Evolutionary conservation across 1,140 invertebrate genomes (phyloP).

Genomic region (Trichoplusia ni): DNA sequence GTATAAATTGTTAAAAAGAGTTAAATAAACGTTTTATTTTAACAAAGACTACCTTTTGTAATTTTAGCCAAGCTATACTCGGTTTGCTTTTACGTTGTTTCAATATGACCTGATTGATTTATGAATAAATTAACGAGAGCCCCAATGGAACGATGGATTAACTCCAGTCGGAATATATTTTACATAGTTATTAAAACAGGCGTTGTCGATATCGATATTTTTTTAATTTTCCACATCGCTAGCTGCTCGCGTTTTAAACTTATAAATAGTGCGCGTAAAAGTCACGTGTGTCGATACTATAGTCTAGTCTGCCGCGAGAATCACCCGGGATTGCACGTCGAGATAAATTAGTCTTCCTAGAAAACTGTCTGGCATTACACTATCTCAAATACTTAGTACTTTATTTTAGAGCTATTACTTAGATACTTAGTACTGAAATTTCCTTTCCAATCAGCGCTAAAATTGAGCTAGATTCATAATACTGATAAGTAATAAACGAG

Average conservation of each 20-base stretch:
- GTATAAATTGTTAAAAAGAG: no score
- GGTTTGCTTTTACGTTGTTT: no score
- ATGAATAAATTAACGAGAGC: background rate
- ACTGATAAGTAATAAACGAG: no score
- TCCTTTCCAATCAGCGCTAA: background rate
- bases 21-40: no score
- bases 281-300: conserved; percentile 49
- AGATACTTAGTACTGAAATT: background rate
- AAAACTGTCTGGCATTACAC: conserved; percentile 11
- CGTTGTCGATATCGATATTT: conserved; percentile 39
- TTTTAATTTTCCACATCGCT: conserved; percentile 45
- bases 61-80: no score
- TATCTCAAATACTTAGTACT: background rate
- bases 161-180: background rate
- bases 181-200: background rate
- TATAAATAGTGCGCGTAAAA: conserved; percentile 62
- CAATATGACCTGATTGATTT: no score
- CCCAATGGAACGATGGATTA: background rate
- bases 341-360: conserved; percentile 3
- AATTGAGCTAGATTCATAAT: background rate
- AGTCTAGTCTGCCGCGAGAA: conserved; percentile 44
- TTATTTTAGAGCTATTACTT: background rate
- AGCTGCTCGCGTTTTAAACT: conserved; percentile 48
- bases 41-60: no score
- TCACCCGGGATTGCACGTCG: background rate